Base-by-base conservation (phyloP, 2,113 vertebrate species). In the Thomomys bottae region DNA sequence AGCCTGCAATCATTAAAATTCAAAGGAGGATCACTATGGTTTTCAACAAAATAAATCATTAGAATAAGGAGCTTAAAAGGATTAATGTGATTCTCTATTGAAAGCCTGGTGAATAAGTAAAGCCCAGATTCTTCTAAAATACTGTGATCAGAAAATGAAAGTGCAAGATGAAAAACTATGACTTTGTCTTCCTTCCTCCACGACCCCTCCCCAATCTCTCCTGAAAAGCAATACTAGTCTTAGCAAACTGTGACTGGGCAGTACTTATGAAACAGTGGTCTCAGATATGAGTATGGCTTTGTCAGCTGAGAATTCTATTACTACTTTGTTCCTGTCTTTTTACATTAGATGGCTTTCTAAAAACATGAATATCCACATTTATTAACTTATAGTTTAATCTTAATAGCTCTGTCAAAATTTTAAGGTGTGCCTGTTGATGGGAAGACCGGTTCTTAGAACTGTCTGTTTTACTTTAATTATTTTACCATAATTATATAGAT, bases 1-100 rank as follows among this genome's bases (percentile, higher is more conserved):
- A 98, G 98, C 96, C 97, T 97, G 97, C 94, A 96, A 98, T 98
- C 98, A 98, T 98, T 99, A 98, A 98, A 98, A 99, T 99, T 98
- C 98, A 98, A 98, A 98, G 97, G 96, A 98, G 97, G 98, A 98
- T 98, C 98, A 98, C 98, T 98, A 98, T 81, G 97, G 97, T 98
- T 98, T 98, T 98, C 97, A 98, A 97, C 98, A 98, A 99, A 98
- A 99, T 99, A 98, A 98, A 99, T 99, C 98, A 98, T 98, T 98
- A 98, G 98, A 98, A 98, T 98, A 98, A 98, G 98, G 97, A 98
- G 98, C 98, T 98, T 99, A 98, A 98, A 98, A 98, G 98, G 98
- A 98, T 99, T 98, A 99, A 98, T 98, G 98, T 97, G 97, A 98
- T 98, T 98, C 97, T 98, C 98, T 97, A 97, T 98, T 98, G 98